These are phyloP conservation scores for Desmophyllum pertusum DNA, from an alignment of 92 coral and sea anemone species.

Conservation along the genomic window DNA sequence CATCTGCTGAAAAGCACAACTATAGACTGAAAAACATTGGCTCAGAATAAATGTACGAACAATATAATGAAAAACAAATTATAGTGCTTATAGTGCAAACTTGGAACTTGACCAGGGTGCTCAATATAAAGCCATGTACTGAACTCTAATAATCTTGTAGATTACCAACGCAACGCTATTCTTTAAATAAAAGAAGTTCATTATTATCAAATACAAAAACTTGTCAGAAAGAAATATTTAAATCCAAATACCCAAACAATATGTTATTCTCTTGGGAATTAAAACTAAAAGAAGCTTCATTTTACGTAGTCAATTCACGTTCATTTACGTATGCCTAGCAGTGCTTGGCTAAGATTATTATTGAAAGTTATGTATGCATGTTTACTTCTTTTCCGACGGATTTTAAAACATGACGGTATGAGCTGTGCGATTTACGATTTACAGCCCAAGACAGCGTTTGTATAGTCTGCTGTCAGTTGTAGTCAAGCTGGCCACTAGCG, in stretches of 20 bases:
- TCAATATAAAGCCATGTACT: too few species aligned
- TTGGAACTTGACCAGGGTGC: not conserved
- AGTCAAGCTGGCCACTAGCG: not conserved
- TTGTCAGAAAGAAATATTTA: not conserved
- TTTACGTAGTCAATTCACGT: not conserved
- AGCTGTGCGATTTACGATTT: not conserved
- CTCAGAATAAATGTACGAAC: too few species aligned
- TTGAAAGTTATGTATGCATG: not conserved
- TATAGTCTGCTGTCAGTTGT: not conserved
- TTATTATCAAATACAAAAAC: not conserved
- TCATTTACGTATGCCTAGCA: not conserved
- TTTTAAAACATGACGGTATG: not conserved
- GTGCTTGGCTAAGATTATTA: not conserved
- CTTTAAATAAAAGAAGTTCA: not conserved
- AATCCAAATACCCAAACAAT: not conserved
- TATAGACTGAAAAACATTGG: too few species aligned
- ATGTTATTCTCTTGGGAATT: not conserved
- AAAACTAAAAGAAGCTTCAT: not conserved
- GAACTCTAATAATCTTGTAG: not conserved
- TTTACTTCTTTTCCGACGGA: not conserved
- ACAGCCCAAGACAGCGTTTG: not conserved
- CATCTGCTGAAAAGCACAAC: too few species aligned
- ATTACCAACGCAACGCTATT: not conserved
- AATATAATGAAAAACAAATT: too few species aligned
- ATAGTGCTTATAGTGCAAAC: not conserved